A percentile compares a stretch with the other conserved stretches of the same genome.
These are phyloP conservation scores for Lysandra bellargus DNA, from an alignment of 2,888 invertebrate species.

Conservation along the genomic window DNA sequence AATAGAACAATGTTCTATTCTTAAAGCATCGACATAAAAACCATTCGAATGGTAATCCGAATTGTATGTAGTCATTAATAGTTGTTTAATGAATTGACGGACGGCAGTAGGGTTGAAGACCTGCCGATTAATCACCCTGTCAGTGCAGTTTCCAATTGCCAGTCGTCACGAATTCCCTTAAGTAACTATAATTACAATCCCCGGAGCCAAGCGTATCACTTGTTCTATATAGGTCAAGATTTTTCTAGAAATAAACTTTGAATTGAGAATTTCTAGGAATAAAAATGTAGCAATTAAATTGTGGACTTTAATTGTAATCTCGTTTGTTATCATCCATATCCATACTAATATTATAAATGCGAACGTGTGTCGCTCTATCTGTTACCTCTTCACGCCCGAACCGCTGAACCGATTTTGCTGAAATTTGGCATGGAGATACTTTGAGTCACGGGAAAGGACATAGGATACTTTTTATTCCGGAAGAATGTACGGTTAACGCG, in stretches of 20 bases:
- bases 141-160: constrained; percentile 74
- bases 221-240: constrained; percentile 33
- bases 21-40: constrained; percentile 30
- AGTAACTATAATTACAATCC: constrained; percentile 45
- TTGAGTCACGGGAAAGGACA: too few species aligned
- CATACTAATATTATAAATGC: too few species aligned
- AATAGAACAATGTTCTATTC: neutral
- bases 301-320: neutral
- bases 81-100: constrained; percentile 80
- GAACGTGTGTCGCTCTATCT: too few species aligned
- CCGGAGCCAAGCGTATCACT: constrained; percentile 34
- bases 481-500: too few species aligned
- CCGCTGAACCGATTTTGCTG: too few species aligned
- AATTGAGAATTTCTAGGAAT: neutral
- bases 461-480: too few species aligned
- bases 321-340: neutral
- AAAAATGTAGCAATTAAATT: neutral
- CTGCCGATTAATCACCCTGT: constrained; percentile 78
- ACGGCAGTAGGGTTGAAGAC: constrained; percentile 76
- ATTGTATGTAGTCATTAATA: constrained; percentile 72
- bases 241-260: neutral
- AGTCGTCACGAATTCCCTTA: constrained; percentile 70
- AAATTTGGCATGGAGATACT: too few species aligned
- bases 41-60: constrained; percentile 54
- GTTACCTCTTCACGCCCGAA: too few species aligned